Percentiles rank a stretch among this genome's conserved stretches.
phyloP scores from a whole-genome alignment of 92 coral and sea anemone genomes.

The Siderastrea siderea region DNA sequence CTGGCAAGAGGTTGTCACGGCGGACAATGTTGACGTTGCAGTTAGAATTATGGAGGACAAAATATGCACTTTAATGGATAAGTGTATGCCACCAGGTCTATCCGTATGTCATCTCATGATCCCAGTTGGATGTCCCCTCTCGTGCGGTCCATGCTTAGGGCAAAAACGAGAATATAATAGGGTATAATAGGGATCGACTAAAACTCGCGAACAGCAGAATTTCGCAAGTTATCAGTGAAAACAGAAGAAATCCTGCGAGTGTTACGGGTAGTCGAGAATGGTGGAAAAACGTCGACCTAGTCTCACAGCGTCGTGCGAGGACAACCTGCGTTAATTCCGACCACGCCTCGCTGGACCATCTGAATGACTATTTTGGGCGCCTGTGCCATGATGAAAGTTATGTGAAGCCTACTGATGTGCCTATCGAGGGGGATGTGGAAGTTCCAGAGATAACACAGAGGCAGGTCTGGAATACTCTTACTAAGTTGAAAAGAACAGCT shows the following conservation, averaged over 20 bases:
- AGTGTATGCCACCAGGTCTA: slow-evolving; percentile 14
- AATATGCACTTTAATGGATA: slow-evolving; percentile 5
- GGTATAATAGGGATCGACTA: slow-evolving; percentile 28
- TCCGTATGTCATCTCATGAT: slow-evolving; percentile 60
- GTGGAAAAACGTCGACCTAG: slow-evolving; percentile 54
- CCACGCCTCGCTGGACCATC: slow-evolving; percentile 32
- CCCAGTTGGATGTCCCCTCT: slow-evolving; percentile 71
- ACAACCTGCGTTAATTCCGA: slow-evolving; percentile 45
- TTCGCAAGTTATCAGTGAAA: slow-evolving; percentile 21
- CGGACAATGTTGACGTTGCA: slow-evolving; percentile 18
- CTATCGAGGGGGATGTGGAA: slow-evolving; percentile 6
- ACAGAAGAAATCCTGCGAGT: neutral
- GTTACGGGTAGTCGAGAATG: slow-evolving; percentile 42
- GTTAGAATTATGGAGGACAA: slow-evolving; percentile 13
- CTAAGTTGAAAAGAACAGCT: no score
- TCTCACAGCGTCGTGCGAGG: slow-evolving; percentile 47
- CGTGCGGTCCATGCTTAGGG: slow-evolving; percentile 41
- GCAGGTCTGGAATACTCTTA: slow-evolving; percentile 44
- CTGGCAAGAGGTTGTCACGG: slow-evolving; percentile 38
- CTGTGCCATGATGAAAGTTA: slow-evolving; percentile 38
- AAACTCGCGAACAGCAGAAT: slow-evolving; percentile 33
- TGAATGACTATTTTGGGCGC: slow-evolving; percentile 49
- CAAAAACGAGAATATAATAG: slow-evolving; percentile 49
- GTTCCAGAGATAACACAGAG: slow-evolving; percentile 26
- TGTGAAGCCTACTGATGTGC: slow-evolving; percentile 24